Percentiles rank a stretch among this genome's conserved stretches.
phyloP scores from a whole-genome alignment of 2,797 vertebrate species.

The Trichosurus vulpecula region DNA sequence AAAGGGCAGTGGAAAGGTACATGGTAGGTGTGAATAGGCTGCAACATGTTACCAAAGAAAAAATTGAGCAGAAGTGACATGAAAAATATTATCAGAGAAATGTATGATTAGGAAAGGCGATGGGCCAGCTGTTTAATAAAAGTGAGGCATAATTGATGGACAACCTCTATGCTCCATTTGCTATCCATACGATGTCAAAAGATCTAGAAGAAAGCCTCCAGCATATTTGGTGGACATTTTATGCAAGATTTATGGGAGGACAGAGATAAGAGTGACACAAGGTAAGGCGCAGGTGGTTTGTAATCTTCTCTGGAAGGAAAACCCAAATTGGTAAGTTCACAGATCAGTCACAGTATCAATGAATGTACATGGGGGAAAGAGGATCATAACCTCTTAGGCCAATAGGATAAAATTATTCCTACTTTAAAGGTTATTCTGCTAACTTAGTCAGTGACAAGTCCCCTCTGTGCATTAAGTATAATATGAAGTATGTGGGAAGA shows the following conservation, averaged over 20 bases:
- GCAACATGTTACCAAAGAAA: neutral
- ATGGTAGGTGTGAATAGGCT: neutral
- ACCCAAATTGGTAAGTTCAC: neutral
- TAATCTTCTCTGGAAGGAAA: neutral
- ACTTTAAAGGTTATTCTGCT: neutral
- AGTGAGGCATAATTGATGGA: neutral
- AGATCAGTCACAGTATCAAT: neutral
- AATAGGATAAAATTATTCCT: neutral
- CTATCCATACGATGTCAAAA: neutral
- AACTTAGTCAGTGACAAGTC: neutral
- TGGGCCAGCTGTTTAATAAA: neutral
- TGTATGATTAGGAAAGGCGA: neutral
- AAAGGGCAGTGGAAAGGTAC: neutral
- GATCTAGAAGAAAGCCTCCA: neutral
- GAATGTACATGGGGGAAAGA: neutral
- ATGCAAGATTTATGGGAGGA: neutral
- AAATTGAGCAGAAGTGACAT: neutral
- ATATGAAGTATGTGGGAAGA: neutral
- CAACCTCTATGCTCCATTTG: neutral
- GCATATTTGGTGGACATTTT: neutral
- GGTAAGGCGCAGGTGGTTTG: neutral
- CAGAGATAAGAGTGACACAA: neutral
- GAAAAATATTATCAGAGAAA: neutral
- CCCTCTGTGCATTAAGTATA: neutral
- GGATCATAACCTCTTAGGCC: neutral